These are phyloP conservation scores for Aphelenchoides fujianensis DNA, from an alignment of 1,140 invertebrate species.

Conservation along the genomic window DNA sequence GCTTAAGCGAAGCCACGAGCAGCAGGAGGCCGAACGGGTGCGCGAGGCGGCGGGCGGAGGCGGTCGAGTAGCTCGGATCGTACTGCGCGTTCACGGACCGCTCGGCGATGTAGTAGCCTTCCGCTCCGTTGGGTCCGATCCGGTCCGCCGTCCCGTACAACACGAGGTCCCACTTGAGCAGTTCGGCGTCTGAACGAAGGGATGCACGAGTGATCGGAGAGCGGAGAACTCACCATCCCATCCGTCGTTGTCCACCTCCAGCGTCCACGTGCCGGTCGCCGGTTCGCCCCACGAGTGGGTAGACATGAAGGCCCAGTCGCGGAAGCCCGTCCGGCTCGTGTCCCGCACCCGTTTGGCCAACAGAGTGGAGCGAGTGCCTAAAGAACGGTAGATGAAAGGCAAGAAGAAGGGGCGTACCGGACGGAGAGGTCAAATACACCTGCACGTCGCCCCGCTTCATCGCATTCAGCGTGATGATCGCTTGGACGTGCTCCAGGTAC, in stretches of 20 bases:
- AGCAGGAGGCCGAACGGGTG: neutral
- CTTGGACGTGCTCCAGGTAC: slow-evolving; percentile 87
- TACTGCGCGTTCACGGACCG: neutral
- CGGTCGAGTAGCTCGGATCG: neutral
- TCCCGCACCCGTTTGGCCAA: slow-evolving; percentile 82
- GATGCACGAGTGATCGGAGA: neutral
- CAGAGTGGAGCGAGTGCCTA: slow-evolving; percentile 71
- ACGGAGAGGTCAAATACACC: slow-evolving; percentile 15
- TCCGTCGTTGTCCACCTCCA: slow-evolving; percentile 53
- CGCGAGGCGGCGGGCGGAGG: neutral
- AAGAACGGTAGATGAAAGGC: too few relatives aligned
- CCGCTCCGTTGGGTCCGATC: slow-evolving; percentile 29
- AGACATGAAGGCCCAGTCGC: slow-evolving; percentile 68
- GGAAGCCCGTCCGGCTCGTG: slow-evolving; percentile 78
- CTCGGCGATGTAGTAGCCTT: slow-evolving; percentile 12
- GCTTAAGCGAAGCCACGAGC: too few relatives aligned
- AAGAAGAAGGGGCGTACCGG: too few relatives aligned
- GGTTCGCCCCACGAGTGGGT: slow-evolving; percentile 60
- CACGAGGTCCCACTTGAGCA: slow-evolving; percentile 51
- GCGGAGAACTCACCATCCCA: slow-evolving; percentile 32
- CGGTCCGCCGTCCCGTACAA: slow-evolving; percentile 41
- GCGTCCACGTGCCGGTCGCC: slow-evolving; percentile 48
- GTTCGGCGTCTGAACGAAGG: slow-evolving; percentile 43
- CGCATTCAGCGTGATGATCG: slow-evolving; percentile 73
- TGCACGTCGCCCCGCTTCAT: slow-evolving; percentile 73